Percentiles rank a stretch among this genome's conserved stretches.
phyloP scores from a whole-genome alignment of 2,113 vertebrate species.

The Seriola dumerili region DNA sequence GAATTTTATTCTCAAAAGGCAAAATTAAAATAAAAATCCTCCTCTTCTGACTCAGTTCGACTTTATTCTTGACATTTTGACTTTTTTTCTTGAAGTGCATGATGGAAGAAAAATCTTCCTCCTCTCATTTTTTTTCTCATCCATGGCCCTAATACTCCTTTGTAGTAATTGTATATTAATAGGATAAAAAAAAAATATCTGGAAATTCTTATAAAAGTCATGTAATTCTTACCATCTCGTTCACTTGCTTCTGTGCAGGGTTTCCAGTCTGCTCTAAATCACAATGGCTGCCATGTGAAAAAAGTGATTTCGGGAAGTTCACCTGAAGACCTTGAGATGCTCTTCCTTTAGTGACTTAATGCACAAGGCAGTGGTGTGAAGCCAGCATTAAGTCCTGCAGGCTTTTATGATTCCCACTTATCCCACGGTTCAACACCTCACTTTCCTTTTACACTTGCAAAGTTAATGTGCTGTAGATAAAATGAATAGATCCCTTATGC shows the following conservation, averaged over 20 bases:
- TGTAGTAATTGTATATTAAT: not conserved
- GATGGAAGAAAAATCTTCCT: no score
- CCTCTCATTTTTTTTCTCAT: no score
- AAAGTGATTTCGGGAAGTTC: conserved; percentile 17
- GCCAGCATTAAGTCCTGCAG: conserved; percentile 42
- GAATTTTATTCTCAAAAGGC: no score
- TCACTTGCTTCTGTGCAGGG: not conserved
- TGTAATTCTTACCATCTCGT: conserved; percentile 6
- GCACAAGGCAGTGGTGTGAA: conserved; percentile 21
- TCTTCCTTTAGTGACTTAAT: conserved; percentile 39
- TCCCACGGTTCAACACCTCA: conserved; percentile 56
- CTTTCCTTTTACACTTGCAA: conserved; percentile 53
- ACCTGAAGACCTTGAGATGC: conserved; percentile 31
- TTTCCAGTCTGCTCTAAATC: conserved; percentile 49
- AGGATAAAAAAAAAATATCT: not conserved
- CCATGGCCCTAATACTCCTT: no score
- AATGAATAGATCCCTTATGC: conserved; percentile 55
- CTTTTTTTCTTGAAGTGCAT: no score
- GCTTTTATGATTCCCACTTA: conserved; percentile 51
- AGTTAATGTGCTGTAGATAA: conserved; percentile 65
- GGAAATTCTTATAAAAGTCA: no score
- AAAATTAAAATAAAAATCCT: no score
- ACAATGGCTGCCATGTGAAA: conserved; percentile 21
- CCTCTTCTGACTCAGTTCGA: no score
- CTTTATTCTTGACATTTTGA: no score